A percentile compares a stretch with the other conserved stretches of the same genome.
phyloP scores from a whole-genome alignment of 2,113 vertebrate species.

The Phylloscopus trochiloides region DNA sequence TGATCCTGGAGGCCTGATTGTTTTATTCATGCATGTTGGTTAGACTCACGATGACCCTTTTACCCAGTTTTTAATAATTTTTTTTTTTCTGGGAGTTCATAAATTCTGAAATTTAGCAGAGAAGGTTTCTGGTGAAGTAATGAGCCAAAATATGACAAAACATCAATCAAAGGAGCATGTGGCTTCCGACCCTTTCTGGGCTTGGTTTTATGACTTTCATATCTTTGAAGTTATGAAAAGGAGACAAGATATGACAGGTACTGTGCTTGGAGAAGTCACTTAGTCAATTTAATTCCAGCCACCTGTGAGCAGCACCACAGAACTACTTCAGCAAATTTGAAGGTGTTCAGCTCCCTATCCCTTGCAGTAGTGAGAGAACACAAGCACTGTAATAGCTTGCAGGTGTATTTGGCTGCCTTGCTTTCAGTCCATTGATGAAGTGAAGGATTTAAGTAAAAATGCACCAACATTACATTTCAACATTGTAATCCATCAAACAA shows the following conservation, averaged over 20 bases:
- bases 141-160: slow-evolving; percentile 71
- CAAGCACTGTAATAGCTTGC: background rate
- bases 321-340: slow-evolving; percentile 70
- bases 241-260: slow-evolving; percentile 82
- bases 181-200: slow-evolving; percentile 75
- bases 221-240: slow-evolving; percentile 83
- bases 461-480: background rate
- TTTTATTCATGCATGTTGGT: slow-evolving; percentile 1
- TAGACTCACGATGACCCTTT: background rate
- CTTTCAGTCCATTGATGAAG: background rate
- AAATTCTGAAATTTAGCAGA: slow-evolving; percentile 41
- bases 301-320: slow-evolving; percentile 53
- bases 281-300: slow-evolving; percentile 74
- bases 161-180: slow-evolving; percentile 66
- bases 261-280: slow-evolving; percentile 79
- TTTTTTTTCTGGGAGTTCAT: slow-evolving; percentile 26
- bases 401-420: background rate
- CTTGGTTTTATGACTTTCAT: slow-evolving; percentile 84
- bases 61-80: slow-evolving; percentile 50
- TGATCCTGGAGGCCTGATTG: background rate
- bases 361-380: background rate
- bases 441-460: background rate
- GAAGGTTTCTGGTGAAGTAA: slow-evolving; percentile 30
- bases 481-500: background rate
- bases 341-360: background rate